phyloP scores from a whole-genome alignment of 1,140 invertebrate species.

The Spodoptera frugiperda region DNA sequence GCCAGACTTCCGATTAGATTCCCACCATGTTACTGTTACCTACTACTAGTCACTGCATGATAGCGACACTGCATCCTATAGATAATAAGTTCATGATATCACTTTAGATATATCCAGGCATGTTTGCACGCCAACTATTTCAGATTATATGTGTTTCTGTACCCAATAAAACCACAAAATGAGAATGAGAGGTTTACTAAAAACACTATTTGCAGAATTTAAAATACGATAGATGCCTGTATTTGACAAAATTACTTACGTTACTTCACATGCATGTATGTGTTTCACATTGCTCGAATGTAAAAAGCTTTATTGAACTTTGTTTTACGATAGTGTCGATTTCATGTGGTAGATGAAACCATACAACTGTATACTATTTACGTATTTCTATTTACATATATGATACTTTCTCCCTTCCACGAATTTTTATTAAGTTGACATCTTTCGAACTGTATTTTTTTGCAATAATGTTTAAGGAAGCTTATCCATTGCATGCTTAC shows the following conservation, averaged over 20 bases:
- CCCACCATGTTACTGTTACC: neutral
- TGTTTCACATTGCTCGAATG: neutral
- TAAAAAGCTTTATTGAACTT: neutral
- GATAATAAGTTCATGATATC: neutral
- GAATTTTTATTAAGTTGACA: conserved; percentile 34
- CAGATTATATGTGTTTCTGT: too few species aligned
- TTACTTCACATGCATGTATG: neutral
- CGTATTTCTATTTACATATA: neutral
- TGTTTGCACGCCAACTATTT: neutral
- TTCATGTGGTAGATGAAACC: conserved; percentile 26
- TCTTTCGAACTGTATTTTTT: conserved; percentile 76
- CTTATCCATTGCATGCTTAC: conserved; percentile 65
- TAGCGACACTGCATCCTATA: conserved; percentile 16
- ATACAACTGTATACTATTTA: conserved; percentile 7
- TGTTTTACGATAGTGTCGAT: conserved; percentile 26
- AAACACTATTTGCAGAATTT: too few species aligned
- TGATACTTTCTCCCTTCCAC: conserved; percentile 21
- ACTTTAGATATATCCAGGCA: neutral
- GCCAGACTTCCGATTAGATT: neutral
- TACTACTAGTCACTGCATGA: conserved; percentile 5
- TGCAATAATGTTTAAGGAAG: conserved; percentile 70
- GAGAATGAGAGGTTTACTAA: too few species aligned
- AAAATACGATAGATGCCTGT: too few species aligned
- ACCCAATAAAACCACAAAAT: too few species aligned
- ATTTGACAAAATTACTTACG: too few species aligned